Base-by-base conservation (phyloP, 2,113 vertebrate species). In the Microcebus lehilahytsara region DNA sequence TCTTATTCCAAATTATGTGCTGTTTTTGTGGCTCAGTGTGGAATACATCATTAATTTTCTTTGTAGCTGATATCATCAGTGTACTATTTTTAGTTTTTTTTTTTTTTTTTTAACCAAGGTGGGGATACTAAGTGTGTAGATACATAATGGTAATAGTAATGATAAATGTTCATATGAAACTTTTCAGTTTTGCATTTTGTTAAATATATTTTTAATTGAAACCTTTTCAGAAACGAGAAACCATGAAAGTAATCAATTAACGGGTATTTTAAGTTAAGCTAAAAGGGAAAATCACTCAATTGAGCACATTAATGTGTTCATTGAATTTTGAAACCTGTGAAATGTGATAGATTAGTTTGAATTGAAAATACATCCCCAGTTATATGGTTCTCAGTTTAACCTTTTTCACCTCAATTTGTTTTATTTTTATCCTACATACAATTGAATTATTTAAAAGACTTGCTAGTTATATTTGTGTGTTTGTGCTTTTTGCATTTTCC, bases 251-350 rank as follows among this genome's bases (percentile, higher is more conserved):
- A 88, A 66, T 92, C 34, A 42, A 34, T 77, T 92, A 75, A 94
- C 67, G 49, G 22, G 75, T 64, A 22, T 58, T 83, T 96, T 88
- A 86, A 92, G 9, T 96, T 96, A 95, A 85, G 32, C 40, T 40
- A 75, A 96, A 95, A 87, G 64, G 79, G 49, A 93, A 91, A 75
- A 85, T 96, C 89, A 85, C 72, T 95, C 46, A 89, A 1, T 94
- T 94, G 89, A 96, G 69, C n/a, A 95, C 89, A 87, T 56, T 78
- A 86, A 30, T 96, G 27, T n/a, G 53, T 94, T 62, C 17, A 51
- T 66, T 96, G 91, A 95, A 93, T 67, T 98, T 92, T 89, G 94
- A 91, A 93, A 91, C 74, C 51, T 87, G 64, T 51, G 37, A 91
- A 93, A 89, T 92, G 74, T 51, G 81, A 74, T 80, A 67, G 60